Evolutionary conservation across 1,140 invertebrate species (phyloP).

Genomic region (Trichogramma pretiosum): DNA sequence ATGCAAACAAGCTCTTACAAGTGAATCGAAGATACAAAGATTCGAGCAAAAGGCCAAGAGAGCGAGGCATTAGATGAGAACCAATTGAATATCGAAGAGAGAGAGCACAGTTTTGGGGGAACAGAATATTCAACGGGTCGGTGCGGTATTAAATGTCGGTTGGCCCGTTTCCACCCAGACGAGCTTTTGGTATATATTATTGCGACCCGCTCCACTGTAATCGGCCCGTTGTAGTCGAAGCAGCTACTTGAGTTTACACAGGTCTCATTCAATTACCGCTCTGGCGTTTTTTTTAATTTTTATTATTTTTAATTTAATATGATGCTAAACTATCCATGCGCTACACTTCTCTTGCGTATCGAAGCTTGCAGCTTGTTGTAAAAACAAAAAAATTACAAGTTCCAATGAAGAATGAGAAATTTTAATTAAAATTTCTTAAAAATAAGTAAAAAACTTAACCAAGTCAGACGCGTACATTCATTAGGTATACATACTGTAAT

Average conservation of each 20-base stretch:
- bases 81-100: constrained; percentile 43
- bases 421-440: no score
- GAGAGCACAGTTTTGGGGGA: constrained; percentile 31
- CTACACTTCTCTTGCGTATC: no score
- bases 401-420: no score
- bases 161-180: constrained; percentile 29
- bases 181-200: constrained; percentile 30
- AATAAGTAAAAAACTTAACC: no score
- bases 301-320: no score
- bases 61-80: constrained; percentile 42
- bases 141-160: constrained; percentile 42
- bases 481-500: no score
- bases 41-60: constrained; percentile 40
- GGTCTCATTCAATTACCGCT: constrained; percentile 15
- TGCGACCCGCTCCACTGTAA: constrained; percentile 8
- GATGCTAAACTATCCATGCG: no score
- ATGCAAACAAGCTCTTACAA: constrained; percentile 43
- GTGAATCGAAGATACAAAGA: constrained; percentile 30
- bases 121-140: constrained; percentile 41
- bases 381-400: no score
- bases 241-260: constrained; percentile 8
- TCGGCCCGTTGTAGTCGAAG: no score
- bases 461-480: no score
- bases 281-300: constrained; percentile 12
- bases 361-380: no score